Conservation (phyloP, 2,797 vertebrate genomes). For the Fistularia commersonii region DNA sequence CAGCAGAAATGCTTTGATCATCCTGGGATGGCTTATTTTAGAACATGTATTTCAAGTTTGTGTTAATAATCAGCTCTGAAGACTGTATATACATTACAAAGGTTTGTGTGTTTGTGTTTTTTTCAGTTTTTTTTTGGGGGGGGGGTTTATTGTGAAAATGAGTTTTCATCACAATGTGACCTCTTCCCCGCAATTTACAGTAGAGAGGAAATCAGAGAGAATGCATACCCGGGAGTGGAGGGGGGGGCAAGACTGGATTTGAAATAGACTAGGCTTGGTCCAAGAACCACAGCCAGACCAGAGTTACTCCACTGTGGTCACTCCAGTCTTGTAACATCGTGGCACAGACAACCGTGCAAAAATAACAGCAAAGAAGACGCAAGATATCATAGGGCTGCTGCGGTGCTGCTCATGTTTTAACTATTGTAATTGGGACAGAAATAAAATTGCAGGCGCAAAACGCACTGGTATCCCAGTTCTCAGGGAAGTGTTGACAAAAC, state of each 20-base stretch:
- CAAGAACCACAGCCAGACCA: constrained; percentile 67
- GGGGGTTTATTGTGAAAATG: constrained; percentile 28
- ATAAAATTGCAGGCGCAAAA: constrained; percentile 46
- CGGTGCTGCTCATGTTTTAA: constrained; percentile 47
- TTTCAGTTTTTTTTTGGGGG: constrained; percentile 15
- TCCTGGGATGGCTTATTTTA: constrained; percentile 52
- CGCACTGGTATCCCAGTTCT: neutral
- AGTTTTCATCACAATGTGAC: constrained; percentile 27
- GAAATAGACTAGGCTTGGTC: constrained; percentile 52
- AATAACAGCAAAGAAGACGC: constrained; percentile 73
- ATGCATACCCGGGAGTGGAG: constrained; percentile 25
- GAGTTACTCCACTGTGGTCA: constrained; percentile 61
- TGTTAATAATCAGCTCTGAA: constrained; percentile 51
- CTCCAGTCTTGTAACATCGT: constrained; percentile 51
- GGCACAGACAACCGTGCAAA: constrained; percentile 56
- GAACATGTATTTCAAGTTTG: constrained; percentile 39
- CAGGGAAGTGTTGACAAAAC: no score
- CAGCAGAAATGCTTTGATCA: constrained; percentile 54
- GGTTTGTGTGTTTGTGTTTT: constrained; percentile 10
- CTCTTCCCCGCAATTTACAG: constrained; percentile 16
- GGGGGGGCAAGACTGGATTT: constrained; percentile 27
- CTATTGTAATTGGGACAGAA: constrained; percentile 64
- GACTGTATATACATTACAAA: constrained; percentile 11
- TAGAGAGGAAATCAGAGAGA: constrained; percentile 24
- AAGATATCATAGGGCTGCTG: constrained; percentile 62